phyloP scores from a whole-genome alignment of 2,113 vertebrate species.

The Solea solea region DNA sequence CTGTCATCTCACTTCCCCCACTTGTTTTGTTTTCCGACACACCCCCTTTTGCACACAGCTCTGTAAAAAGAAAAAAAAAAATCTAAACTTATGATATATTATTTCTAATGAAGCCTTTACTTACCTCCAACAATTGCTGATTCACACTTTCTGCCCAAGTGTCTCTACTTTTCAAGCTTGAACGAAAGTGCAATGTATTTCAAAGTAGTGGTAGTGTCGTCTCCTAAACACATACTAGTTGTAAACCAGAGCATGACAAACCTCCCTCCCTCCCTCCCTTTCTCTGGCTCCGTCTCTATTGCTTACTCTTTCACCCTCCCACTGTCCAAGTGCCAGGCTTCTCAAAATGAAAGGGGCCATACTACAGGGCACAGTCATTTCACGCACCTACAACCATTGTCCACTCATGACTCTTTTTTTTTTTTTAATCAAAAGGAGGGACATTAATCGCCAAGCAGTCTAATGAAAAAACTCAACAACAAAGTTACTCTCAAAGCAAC shows the following conservation, averaged over 20 bases:
- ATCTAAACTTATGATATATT: constrained; percentile 14
- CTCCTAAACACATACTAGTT: constrained; percentile 63
- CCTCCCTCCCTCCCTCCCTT: constrained; percentile 49
- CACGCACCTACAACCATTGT: constrained; percentile 17
- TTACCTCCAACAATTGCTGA: constrained; percentile 51
- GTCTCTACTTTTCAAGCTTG: constrained; percentile 8
- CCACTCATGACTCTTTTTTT: constrained; percentile 31
- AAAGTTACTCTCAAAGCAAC: constrained; percentile 9
- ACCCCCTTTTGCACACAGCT: constrained; percentile 75
- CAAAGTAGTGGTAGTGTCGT: constrained; percentile 44
- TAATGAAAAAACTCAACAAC: background rate
- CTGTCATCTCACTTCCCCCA: constrained; percentile 44
- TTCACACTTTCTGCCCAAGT: constrained; percentile 5
- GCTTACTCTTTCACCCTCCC: constrained; percentile 60
- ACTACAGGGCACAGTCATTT: constrained; percentile 42
- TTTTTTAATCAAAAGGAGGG: background rate
- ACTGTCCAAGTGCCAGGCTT: constrained; percentile 55
- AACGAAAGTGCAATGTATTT: constrained; percentile 36
- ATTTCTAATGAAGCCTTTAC: constrained; percentile 8
- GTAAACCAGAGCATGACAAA: constrained; percentile 71
- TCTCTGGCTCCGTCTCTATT: constrained; percentile 34
- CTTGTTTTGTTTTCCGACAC: constrained; percentile 59
- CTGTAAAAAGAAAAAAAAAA: constrained; percentile 12
- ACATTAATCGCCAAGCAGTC: background rate
- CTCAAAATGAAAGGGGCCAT: constrained; percentile 52